Evolutionary conservation across 2,113 vertebrate genomes (phyloP).

Genomic region (Patagioenas fasciata): DNA sequence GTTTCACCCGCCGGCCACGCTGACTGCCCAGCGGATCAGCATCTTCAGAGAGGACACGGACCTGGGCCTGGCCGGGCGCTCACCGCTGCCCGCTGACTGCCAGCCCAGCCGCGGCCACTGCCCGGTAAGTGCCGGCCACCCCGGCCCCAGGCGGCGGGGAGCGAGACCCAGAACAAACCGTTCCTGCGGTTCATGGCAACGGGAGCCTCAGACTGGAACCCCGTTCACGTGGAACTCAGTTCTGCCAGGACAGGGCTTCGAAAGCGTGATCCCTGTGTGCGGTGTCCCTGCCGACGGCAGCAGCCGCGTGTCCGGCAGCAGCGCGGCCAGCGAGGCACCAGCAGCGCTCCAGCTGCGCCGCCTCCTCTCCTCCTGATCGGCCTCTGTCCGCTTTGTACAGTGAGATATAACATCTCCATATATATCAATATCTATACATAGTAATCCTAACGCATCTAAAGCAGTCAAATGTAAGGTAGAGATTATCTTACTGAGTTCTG

Average conservation of each 20-base stretch:
- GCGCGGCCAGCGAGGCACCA: background rate
- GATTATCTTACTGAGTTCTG: background rate
- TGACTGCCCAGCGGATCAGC: slow-evolving; percentile 90
- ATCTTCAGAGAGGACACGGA: slow-evolving; percentile 81
- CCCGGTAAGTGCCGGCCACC: slow-evolving; percentile 77
- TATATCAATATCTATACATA: background rate
- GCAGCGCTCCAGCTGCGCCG: background rate
- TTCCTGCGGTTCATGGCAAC: fast-evolving
- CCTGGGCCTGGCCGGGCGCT: slow-evolving; percentile 62
- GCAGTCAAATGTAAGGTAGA: background rate
- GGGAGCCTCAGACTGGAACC: background rate
- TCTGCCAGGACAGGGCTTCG: background rate
- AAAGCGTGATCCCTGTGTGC: background rate
- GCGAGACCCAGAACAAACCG: fast-evolving
- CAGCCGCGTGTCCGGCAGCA: background rate
- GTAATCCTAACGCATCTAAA: background rate
- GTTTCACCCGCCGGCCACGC: slow-evolving; percentile 74
- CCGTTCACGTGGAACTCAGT: fast-evolving
- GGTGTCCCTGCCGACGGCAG: fast-evolving
- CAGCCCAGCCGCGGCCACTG: slow-evolving; percentile 22
- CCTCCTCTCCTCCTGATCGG: background rate
- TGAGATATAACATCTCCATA: background rate
- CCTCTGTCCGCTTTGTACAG: background rate
- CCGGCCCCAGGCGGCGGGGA: background rate
- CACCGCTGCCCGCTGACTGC: slow-evolving; percentile 57